phyloP scores from a whole-genome alignment of 2,113 vertebrate species.

The Larimichthys crocea region DNA sequence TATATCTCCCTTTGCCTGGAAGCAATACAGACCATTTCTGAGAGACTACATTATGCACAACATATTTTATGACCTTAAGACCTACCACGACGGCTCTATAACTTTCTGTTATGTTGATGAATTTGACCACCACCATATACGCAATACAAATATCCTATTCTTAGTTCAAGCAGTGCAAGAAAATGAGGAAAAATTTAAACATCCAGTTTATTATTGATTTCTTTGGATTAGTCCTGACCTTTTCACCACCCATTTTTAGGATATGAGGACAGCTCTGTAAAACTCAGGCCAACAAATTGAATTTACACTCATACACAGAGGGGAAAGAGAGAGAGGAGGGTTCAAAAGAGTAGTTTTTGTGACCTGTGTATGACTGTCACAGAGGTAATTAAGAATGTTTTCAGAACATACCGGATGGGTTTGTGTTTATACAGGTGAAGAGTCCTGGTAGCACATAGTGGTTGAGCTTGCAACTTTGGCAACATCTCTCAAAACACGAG shows the following conservation, averaged over 20 bases:
- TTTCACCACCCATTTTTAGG: conserved; percentile 26
- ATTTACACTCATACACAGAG: conserved; percentile 2
- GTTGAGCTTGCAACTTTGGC: conserved; percentile 40
- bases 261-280: conserved; percentile 19
- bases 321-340: not conserved
- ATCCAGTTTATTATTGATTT: conserved; percentile 6
- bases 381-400: conserved; percentile 26
- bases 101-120: not conserved
- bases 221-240: conserved; percentile 1
- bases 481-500: conserved; percentile 33
- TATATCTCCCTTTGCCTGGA: not conserved
- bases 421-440: conserved; percentile 63
- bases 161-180: not conserved
- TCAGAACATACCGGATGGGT: conserved; percentile 48
- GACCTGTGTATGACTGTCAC: conserved; percentile 42
- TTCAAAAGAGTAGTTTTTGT: conserved; percentile 26
- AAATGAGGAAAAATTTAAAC: conserved; percentile 13
- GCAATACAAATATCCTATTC: not conserved
- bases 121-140: not conserved
- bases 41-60: not conserved
- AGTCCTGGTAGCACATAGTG: conserved; percentile 27
- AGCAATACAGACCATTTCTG: not conserved
- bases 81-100: not conserved
- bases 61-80: not conserved
- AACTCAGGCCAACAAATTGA: not conserved